Evolutionary conservation across 2,113 vertebrate genomes (phyloP).

Genomic region (Toxotes jaculatrix): DNA sequence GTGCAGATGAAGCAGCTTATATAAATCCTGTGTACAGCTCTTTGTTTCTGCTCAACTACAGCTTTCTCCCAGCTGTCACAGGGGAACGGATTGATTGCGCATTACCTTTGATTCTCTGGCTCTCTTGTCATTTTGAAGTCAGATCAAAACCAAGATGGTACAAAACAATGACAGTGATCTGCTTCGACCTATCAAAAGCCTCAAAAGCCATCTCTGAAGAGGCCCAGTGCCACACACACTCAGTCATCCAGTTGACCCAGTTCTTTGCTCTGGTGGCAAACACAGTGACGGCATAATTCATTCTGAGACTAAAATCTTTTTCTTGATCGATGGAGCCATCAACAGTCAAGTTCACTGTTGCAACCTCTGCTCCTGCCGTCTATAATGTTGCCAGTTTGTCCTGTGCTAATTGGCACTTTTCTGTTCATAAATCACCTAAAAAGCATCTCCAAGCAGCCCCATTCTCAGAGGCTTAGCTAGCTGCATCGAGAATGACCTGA

Average conservation of each 20-base stretch:
- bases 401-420: slow-evolving; percentile 82
- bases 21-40: slow-evolving; percentile 56
- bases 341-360: slow-evolving; percentile 74
- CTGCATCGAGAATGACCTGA: slow-evolving; percentile 69
- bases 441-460: slow-evolving; percentile 55
- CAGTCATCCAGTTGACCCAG: slow-evolving; percentile 80
- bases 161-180: slow-evolving; percentile 67
- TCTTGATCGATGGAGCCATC: slow-evolving; percentile 84
- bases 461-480: slow-evolving; percentile 64
- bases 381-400: slow-evolving; percentile 78
- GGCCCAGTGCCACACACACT: slow-evolving; percentile 48
- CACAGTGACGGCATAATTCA: slow-evolving; percentile 74
- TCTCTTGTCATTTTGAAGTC: slow-evolving; percentile 64
- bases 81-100: slow-evolving; percentile 54
- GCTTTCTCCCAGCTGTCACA: slow-evolving; percentile 55
- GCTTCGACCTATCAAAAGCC: slow-evolving; percentile 62
- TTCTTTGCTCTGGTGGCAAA: slow-evolving; percentile 78
- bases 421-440: slow-evolving; percentile 79
- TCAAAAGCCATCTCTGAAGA: slow-evolving; percentile 48
- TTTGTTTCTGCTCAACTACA: slow-evolving; percentile 66
- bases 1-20: slow-evolving; percentile 58
- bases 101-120: slow-evolving; percentile 58
- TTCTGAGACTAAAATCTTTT: slow-evolving; percentile 74
- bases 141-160: slow-evolving; percentile 53
- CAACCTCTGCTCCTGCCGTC: slow-evolving; percentile 73